A percentile compares a stretch with the other conserved stretches of the same genome.
Evolutionary conservation across 2,888 invertebrate species (phyloP).

Genomic region (Drosophila suboccidentalis): DNA sequence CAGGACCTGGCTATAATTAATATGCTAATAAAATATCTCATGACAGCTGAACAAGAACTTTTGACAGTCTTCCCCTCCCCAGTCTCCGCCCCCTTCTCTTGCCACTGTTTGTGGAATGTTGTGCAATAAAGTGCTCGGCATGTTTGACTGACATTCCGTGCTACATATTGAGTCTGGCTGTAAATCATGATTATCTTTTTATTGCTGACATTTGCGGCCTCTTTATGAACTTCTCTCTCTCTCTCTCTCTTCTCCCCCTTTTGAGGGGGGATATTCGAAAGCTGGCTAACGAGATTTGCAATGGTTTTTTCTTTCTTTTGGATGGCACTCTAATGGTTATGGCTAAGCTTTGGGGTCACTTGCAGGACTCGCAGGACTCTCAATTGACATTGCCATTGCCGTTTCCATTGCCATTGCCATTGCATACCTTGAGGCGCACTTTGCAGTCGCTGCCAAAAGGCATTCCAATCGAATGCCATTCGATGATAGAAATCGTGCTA

Average conservation of each 20-base stretch:
- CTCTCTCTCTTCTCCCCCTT: not conserved
- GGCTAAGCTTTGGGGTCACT: slow-evolving; percentile 22
- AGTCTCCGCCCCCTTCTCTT: not conserved
- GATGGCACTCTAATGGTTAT: slow-evolving; percentile 60
- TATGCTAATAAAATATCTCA: slow-evolving; percentile 62
- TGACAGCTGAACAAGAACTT: slow-evolving; percentile 64
- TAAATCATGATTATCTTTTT: slow-evolving; percentile 73
- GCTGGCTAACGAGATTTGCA: slow-evolving; percentile 71
- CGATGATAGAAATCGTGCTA: slow-evolving; percentile 81
- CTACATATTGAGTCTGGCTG: slow-evolving; percentile 58
- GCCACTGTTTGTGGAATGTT: slow-evolving; percentile 35
- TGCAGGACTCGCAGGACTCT: slow-evolving; percentile 2
- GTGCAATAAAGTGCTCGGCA: slow-evolving; percentile 58
- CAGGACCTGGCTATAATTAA: slow-evolving; percentile 55
- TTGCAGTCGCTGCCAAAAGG: slow-evolving; percentile 49
- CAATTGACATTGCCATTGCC: slow-evolving; percentile 35
- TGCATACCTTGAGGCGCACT: slow-evolving; percentile 58
- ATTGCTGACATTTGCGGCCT: slow-evolving; percentile 64
- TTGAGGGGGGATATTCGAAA: slow-evolving; percentile 19
- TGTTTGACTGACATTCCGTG: slow-evolving; percentile 61
- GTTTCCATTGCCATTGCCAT: slow-evolving; percentile 20
- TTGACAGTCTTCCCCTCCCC: slow-evolving; percentile 37
- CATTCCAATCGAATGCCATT: slow-evolving; percentile 76
- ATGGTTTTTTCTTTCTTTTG: slow-evolving; percentile 45
- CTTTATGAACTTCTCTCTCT: slow-evolving; percentile 53